Evolutionary conservation across 2,888 invertebrate genomes (phyloP).

Genomic region (Luperina testacea): DNA sequence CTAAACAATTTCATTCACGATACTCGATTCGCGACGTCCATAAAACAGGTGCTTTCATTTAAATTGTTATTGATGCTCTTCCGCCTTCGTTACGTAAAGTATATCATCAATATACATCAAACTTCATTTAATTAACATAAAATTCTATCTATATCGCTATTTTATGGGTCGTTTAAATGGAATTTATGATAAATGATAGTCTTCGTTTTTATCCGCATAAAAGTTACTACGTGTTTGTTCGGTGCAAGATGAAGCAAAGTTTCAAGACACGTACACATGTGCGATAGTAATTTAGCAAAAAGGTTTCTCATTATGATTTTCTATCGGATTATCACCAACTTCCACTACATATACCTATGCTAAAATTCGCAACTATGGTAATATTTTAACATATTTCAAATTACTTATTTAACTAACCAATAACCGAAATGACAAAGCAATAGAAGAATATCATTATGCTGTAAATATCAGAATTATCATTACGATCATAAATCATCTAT

Average conservation of each 20-base stretch:
- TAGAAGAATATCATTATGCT: conserved; percentile 10
- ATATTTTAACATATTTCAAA: conserved; percentile 11
- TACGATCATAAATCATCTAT: conserved; percentile 35
- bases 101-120: conserved; percentile 57
- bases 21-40: conserved; percentile 70
- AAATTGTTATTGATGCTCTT: conserved; percentile 70
- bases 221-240: conserved; percentile 16
- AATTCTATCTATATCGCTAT: conserved; percentile 44
- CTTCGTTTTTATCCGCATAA: conserved; percentile 9
- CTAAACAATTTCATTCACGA: conserved; percentile 70
- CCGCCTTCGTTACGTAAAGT: conserved; percentile 57
- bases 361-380: background rate
- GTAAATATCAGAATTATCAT: conserved; percentile 8
- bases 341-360: background rate
- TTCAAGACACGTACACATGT: background rate
- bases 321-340: background rate
- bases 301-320: background rate
- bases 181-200: conserved; percentile 57
- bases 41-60: conserved; percentile 72
- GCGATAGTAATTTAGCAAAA: background rate
- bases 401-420: background rate
- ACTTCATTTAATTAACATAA: conserved; percentile 63
- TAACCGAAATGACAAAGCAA: background rate
- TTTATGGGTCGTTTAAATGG: conserved; percentile 54
- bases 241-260: conserved; percentile 14